Conservation (phyloP, 2,113 vertebrate species). For the Circaetus cinerascens region DNA sequence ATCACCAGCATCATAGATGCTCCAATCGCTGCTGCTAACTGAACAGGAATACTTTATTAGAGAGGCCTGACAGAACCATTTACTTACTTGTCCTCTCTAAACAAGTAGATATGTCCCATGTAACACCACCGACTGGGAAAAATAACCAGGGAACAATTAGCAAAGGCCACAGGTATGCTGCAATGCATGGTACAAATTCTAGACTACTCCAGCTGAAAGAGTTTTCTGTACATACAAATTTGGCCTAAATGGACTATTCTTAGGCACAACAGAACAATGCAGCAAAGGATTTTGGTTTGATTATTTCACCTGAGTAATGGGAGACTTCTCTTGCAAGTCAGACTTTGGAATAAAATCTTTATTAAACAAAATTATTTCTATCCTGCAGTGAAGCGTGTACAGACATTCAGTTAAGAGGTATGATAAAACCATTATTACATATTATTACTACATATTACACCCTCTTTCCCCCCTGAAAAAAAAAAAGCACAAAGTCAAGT, state of each 20-base stretch:
- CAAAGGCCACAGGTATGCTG: neutral
- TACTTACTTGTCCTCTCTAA: neutral
- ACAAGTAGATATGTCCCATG: neutral
- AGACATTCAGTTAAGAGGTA: neutral
- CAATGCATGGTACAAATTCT: neutral
- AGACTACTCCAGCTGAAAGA: neutral
- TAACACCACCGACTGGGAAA: neutral
- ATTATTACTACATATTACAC: neutral
- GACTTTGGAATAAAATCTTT: neutral
- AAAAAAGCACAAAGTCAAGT: neutral
- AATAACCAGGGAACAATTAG: neutral
- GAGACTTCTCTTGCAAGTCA: neutral
- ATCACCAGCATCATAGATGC: constrained; percentile 63
- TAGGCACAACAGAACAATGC: neutral
- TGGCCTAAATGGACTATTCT: neutral
- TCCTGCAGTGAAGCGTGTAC: neutral
- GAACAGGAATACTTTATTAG: constrained; percentile 44
- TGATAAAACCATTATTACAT: neutral
- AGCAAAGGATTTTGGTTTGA: neutral
- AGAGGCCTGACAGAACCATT: neutral
- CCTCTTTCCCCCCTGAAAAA: neutral
- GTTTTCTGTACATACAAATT: neutral
- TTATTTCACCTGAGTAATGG: neutral
- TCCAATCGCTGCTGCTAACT: constrained; percentile 70
- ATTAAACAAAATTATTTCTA: neutral